Conservation (phyloP, 1,140 invertebrate species). For the Fragariocoptes setiger region DNA sequence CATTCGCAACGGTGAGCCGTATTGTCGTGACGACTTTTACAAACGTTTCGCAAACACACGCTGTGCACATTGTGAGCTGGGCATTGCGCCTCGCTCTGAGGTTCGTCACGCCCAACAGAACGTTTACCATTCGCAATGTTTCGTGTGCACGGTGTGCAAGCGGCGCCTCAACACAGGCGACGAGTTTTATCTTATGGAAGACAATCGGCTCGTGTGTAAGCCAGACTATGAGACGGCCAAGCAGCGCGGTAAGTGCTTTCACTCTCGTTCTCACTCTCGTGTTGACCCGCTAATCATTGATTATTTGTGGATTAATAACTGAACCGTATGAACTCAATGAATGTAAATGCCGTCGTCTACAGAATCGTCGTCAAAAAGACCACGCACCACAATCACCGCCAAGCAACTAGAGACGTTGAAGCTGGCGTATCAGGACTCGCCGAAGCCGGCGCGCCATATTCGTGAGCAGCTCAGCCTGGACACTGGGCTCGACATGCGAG, state of each 20-base stretch:
- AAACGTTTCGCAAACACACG: conserved; percentile 31
- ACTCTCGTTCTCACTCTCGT: too few species aligned
- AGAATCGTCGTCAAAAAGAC: conserved; percentile 28
- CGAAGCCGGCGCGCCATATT: conserved; percentile 93
- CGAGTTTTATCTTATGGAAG: conserved; percentile 91
- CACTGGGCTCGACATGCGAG: conserved; percentile 91
- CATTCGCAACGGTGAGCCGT: conserved; percentile 67
- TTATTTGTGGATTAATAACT: too few species aligned
- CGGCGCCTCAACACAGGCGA: conserved; percentile 74
- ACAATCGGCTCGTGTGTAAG: conserved; percentile 83
- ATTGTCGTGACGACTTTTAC: conserved; percentile 96
- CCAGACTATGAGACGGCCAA: conserved; percentile 80
- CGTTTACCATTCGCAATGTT: conserved; percentile 89
- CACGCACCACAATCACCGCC: conserved; percentile 92
- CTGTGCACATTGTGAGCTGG: conserved; percentile 17
- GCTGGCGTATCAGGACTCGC: conserved; percentile 85
- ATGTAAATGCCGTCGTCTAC: too few species aligned
- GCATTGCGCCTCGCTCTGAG: conserved; percentile 78
- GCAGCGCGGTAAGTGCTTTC: conserved; percentile 36
- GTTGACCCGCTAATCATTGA: too few species aligned
- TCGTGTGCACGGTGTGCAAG: conserved; percentile 75
- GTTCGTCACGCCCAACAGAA: conserved; percentile 68
- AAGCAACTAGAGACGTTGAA: conserved; percentile 87
- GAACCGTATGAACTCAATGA: too few species aligned
- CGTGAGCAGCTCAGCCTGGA: conserved; percentile 93